Evolutionary conservation across 2,113 vertebrate species (phyloP).

Genomic region (Paramormyrops kingsleyae): DNA sequence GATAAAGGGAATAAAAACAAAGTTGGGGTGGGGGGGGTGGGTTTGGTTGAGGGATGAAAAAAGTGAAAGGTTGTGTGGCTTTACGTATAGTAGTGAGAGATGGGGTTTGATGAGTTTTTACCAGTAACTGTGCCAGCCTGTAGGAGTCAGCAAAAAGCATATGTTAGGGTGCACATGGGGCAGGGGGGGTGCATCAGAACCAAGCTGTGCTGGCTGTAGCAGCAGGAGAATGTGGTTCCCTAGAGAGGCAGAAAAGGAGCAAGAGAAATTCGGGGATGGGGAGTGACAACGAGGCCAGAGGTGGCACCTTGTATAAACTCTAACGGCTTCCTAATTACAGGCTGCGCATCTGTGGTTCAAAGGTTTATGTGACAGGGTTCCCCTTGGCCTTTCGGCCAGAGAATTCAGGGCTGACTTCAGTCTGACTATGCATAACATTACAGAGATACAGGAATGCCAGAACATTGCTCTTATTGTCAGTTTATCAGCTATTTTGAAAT

Average conservation of each 20-base stretch:
- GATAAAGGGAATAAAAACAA: background rate
- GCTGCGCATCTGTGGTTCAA: background rate
- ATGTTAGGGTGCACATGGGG: background rate
- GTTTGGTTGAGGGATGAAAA: background rate
- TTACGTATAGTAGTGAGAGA: background rate
- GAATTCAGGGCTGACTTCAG: background rate
- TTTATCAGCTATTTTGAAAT: background rate
- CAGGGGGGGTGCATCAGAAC: background rate
- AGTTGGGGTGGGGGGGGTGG: background rate
- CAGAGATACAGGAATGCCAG: background rate
- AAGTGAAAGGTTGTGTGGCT: background rate
- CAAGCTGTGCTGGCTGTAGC: background rate
- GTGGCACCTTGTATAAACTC: background rate
- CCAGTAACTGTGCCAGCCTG: background rate
- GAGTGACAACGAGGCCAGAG: background rate
- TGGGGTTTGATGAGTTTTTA: background rate
- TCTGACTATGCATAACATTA: background rate
- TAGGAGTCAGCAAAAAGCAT: background rate
- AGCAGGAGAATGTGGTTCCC: background rate
- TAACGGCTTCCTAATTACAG: background rate
- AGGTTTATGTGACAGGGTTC: background rate
- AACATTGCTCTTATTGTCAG: background rate
- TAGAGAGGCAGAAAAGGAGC: background rate
- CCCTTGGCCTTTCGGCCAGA: background rate
- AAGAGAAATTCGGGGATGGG: background rate